phyloP scores from a whole-genome alignment of 2,113 vertebrate species.

The Pholis gunnellus region DNA sequence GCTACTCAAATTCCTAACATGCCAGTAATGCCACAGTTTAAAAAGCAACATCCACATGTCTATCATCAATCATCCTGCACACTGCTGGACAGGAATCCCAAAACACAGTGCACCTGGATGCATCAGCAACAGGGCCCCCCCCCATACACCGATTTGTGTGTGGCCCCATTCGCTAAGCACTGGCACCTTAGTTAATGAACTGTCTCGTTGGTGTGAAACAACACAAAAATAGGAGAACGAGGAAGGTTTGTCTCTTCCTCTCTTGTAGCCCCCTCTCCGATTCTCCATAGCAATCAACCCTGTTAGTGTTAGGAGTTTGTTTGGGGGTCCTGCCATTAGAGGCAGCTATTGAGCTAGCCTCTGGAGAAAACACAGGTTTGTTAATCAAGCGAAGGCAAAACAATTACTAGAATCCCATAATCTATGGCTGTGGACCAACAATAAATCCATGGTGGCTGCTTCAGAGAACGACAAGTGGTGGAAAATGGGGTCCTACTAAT shows the following conservation, averaged over 20 bases:
- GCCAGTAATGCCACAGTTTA: conserved; percentile 29
- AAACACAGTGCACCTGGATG: conserved; percentile 47
- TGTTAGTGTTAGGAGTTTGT: conserved; percentile 22
- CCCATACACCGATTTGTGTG: conserved; percentile 20
- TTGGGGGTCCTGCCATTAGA: conserved; percentile 43
- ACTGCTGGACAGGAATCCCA: conserved; percentile 15
- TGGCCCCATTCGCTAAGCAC: conserved; percentile 13
- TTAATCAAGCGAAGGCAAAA: conserved; percentile 80
- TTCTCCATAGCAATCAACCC: conserved; percentile 35
- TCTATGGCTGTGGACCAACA: conserved; percentile 77
- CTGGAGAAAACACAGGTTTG: conserved; percentile 72
- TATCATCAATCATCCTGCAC: conserved; percentile 36
- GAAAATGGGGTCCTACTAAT: conserved; percentile 71
- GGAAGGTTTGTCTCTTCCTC: background rate
- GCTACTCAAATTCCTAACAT: conserved; percentile 56
- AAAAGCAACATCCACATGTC: conserved; percentile 14
- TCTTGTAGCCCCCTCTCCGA: background rate
- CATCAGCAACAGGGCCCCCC: conserved; percentile 30
- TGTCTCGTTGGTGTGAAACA: conserved; percentile 15
- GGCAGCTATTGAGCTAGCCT: conserved; percentile 58
- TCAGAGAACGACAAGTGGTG: conserved; percentile 41
- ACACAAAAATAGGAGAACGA: conserved; percentile 30
- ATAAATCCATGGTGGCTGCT: conserved; percentile 72
- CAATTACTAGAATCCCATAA: conserved; percentile 83
- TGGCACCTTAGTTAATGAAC: conserved; percentile 19